Base-by-base conservation (phyloP, 2,888 invertebrate genomes). In the Drosophila prostipennis region DNA sequence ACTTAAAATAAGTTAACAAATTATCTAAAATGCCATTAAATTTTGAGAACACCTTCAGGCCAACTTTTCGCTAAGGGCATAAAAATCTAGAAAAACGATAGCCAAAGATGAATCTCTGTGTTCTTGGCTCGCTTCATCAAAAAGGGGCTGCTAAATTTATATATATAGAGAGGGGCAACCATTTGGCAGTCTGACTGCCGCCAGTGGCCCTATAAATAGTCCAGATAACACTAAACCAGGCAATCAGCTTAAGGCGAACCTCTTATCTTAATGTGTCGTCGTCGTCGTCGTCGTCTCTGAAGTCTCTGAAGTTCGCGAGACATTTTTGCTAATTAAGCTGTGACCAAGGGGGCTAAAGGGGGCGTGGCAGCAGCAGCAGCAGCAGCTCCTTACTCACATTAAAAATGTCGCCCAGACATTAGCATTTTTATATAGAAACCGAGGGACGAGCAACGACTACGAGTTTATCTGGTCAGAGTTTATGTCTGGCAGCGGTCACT, bases 401-500 rank as follows among this genome's bases (percentile, higher is more conserved):
- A 72, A 72, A 72, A 72, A 63, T 72, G 60, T 71, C 60, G 51
- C 70, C 45, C 51, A 43, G 39, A 52, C 71, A 83, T 84, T 82
- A 87, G 78, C 80, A 82, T 87, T 82, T 78, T 80, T 78, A 78
- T 84, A 61, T 56, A 52, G 42, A 59, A 67, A 63, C 58, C 19
- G 19, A 19, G 19, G 61, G 58, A 19, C 19, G 23, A 3, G 3
- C 7, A 16, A 32, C 29, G 54, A 55, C 63, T 71, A 75, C 51
- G 59, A 67, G 79, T 85, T 85, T 85, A 87, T 82, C 82, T 84
- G 82, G 71, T 68, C 82, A 74, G 69, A 82, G 87, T 82, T 82
- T 85, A 82, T 82, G 82, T 87, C 85, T 72, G 82, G 74, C 88
- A 81, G 80, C 88, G 88, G 82, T 82, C 88, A 87, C 88, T 87